Evolutionary conservation across 2,888 invertebrate species (phyloP), one percentile per base, ranked within the genome.

Genomic region (Erebia aethiops): DNA sequence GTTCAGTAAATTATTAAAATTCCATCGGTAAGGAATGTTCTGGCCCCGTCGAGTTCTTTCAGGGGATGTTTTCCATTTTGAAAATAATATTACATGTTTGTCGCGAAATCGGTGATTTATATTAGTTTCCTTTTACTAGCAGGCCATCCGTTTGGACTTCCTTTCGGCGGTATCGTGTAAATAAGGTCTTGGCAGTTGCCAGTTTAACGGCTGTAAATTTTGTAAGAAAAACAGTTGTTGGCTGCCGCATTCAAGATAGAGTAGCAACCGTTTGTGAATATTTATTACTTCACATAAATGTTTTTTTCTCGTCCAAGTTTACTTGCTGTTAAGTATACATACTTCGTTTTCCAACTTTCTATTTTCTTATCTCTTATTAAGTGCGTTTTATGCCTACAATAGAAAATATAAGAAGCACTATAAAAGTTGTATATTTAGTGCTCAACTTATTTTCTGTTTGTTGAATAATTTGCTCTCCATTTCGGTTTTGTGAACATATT

Each of bases 101-200:
- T 86, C 87, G 87, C 87, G 84, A 87, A 88, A 86, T 87, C 81
- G 79, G 86, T 88, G 90, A 92, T 91, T 92, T 89, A 91, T 86
- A 85, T 86, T 82, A 79, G 87, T 86, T 88, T 88, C 86, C 86
- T 82, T 71, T 83, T 80, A 82, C 80, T 81, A 82, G 83, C 84
- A 82, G 81, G 82, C 86, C 85, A 85, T 86, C 87, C 87, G 86
- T 85, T 84, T 82, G 86, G 84, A 88, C 87, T 91, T 90, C 89
- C 87, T 88, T 87, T 86, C 77, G 82, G 81, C 79, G 85, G 83
- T 83, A 87, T 82, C 85, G 87, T 87, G 90, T 89, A 90, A 90
- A 91, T 91, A 91, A 87, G 84, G 84, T 83, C 80, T 83, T 80
- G 82, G 82, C 82, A 81, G 87, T 88, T 86, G 84, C 86, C 83